These are phyloP conservation scores for Nannoperca australis DNA, from an alignment of 2,797 vertebrate species.

Conservation along the genomic window DNA sequence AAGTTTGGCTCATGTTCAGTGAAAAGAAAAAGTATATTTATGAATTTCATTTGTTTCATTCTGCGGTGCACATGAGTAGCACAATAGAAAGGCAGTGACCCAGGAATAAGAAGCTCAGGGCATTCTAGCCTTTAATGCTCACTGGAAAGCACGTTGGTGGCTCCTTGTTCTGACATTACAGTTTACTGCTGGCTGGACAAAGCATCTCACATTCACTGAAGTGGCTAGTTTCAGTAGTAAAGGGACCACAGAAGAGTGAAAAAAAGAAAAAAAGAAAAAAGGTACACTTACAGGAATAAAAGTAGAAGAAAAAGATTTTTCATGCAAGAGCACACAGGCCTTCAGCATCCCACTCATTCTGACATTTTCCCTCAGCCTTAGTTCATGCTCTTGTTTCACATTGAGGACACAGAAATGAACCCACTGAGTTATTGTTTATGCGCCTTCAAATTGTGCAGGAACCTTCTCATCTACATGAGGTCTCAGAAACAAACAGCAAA, in stretches of 20 bases:
- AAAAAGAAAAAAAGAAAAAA: conserved; percentile 23
- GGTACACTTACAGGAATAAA: conserved; percentile 32
- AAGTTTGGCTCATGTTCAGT: conserved; percentile 30
- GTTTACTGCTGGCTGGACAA: conserved; percentile 56
- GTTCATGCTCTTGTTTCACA: conserved; percentile 37
- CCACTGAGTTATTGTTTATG: conserved; percentile 22
- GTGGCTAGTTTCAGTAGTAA: conserved; percentile 36
- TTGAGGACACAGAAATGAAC: conserved; percentile 17
- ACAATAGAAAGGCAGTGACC: conserved; percentile 54
- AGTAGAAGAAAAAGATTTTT: conserved; percentile 41
- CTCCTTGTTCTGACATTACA: conserved; percentile 59
- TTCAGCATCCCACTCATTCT: conserved; percentile 47
- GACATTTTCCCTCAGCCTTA: conserved; percentile 40
- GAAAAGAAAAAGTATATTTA: conserved; percentile 24
- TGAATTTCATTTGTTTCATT: conserved; percentile 52
- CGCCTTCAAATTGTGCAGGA: conserved; percentile 15
- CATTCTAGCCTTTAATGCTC: conserved; percentile 55
- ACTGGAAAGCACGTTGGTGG: conserved; percentile 55
- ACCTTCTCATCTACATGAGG: background rate
- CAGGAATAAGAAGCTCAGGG: conserved; percentile 53
- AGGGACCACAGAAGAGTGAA: conserved; percentile 26
- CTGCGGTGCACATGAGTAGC: conserved; percentile 46
- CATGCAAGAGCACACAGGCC: conserved; percentile 53
- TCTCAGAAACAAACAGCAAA: background rate
- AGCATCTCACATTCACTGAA: conserved; percentile 49